phyloP scores from a whole-genome alignment of 1,140 invertebrate species.

The Pachypsylla venusta region DNA sequence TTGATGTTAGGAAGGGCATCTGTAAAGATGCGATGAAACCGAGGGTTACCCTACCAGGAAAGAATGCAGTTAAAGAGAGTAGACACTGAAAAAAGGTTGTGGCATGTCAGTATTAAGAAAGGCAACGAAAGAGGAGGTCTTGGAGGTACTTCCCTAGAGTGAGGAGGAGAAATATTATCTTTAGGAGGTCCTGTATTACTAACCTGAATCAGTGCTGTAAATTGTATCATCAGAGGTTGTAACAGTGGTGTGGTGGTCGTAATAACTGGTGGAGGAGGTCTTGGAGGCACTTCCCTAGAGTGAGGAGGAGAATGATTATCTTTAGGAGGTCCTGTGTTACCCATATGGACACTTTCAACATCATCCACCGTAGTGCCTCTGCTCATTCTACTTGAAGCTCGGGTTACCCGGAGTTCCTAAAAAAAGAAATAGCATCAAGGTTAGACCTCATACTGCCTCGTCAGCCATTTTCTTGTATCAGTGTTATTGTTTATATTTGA shows the following conservation, averaged over 20 bases:
- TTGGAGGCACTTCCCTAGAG: constrained; percentile 24
- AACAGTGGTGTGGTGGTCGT: constrained; percentile 18
- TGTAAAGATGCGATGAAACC: too few species aligned
- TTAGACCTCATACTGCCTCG: too few species aligned
- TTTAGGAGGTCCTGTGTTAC: constrained; percentile 33
- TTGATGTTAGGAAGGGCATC: too few species aligned
- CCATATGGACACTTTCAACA: constrained; percentile 30
- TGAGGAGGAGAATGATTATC: constrained; percentile 35
- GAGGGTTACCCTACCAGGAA: too few species aligned
- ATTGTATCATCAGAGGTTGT: constrained; percentile 72
- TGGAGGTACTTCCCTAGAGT: constrained; percentile 25
- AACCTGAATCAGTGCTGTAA: constrained; percentile 31
- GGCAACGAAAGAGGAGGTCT: constrained; percentile 26
- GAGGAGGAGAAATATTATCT: constrained; percentile 35
- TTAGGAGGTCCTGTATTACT: constrained; percentile 34
- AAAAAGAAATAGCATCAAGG: too few species aligned
- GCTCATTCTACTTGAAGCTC: constrained; percentile 56
- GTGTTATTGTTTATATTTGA: too few species aligned
- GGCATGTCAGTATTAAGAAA: too few species aligned
- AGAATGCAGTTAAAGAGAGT: too few species aligned
- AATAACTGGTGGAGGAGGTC: constrained; percentile 26
- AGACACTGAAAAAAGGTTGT: too few species aligned
- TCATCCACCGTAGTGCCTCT: constrained; percentile 39
- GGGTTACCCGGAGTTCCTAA: constrained; percentile 57
- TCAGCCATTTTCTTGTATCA: too few species aligned